Evolutionary conservation across 2,113 vertebrate species (phyloP), one percentile per base, ranked within the genome.

Genomic region (Aepyceros melampus): DNA sequence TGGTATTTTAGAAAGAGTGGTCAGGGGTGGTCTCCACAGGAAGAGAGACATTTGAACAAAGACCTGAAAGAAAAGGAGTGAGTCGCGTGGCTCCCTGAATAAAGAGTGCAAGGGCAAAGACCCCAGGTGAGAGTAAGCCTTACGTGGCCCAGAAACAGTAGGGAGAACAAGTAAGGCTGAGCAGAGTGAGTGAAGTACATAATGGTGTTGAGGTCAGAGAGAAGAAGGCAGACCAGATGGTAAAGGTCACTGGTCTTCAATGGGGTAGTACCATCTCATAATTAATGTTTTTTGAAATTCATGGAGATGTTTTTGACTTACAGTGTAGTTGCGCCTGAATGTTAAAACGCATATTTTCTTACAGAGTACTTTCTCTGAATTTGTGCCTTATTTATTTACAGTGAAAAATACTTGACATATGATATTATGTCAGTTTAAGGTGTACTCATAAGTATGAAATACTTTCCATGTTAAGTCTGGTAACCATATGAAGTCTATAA

Each of bases 301-400:
- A 1, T 7, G 45, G 36, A 62, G 49, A 25, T 71, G 31, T 67
- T 92, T 92, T 60, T 31, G 8, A 78, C 17, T 60, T 55, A 14
- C 82, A 64, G 29, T 96, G 2, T 58, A 40, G 31, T 60, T 74
- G 84, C 3, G 6, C 45, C 83, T 90, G 53, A 51, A 55, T 74
- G 33, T 82, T 86, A 67, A 94, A 60, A 74, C 76, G 27, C 29
- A 6, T 67, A 33, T n/a, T 83, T 96, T 96, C 82, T 81, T 90
- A 23, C n/a, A 56, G 11, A 16, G 89, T 67, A 49, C 31, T 49
- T 90, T 90, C 21, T 81, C 67, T 92, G 89, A 81, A 81, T 60
- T 36, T 83, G 19, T 55, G 4, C 33, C 33, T 83, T 83, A 36
- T 55, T 83, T 83, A 36, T 55, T 83, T 83, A 25, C 13, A 83